Evolutionary conservation across 2,113 vertebrate genomes (phyloP), one percentile per base, ranked within the genome.

Genomic region (Gambusia holbrooki): DNA sequence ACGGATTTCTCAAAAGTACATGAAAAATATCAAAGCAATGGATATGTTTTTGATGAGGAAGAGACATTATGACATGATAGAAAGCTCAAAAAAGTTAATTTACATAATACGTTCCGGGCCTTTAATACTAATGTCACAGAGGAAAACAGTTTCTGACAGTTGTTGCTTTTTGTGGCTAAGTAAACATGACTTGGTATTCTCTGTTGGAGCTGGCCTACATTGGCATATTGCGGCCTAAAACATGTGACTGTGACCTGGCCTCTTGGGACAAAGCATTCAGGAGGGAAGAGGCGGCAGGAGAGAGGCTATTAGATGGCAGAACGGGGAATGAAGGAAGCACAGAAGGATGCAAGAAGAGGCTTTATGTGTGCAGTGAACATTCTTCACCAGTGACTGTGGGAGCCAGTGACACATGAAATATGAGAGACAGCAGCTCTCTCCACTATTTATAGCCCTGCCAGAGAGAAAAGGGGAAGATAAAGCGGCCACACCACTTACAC

Each of bases 341-440:
- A 73, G 68, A 76, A 75, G 62, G 84, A 82, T 66, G 87, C 76
- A 69, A 85, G 84, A 73, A 69, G 83, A 87, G 80, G 79, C 70
- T 87, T 83, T 69, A 73, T 84, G 71, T 74, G 81, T 62, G 68
- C 74, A 27, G 82, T 69, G 85, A 88, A 84, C 85, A 84, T 87
- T 92, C 77, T 90, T 87, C 89, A 92, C 76, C 79, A 70, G 71
- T 76, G 83, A 85, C 88, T 80, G 77, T 86, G 74, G 73, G 84
- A 93, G 82, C 84, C 91, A 93, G 79, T 93, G 92, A 94, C 91
- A 95, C 92, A 93, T 93, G 87, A 93, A 93, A 92, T 93, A 93
- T 91, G 88, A 94, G 90, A 93, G 90, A 94, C 92, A 93, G 91
- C 88, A 88, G 90, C 88, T 84, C 88, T 88, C 83, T 78, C 22